Base-by-base conservation (phyloP, 1,140 invertebrate genomes). In the Zaprionus davidi region DNA sequence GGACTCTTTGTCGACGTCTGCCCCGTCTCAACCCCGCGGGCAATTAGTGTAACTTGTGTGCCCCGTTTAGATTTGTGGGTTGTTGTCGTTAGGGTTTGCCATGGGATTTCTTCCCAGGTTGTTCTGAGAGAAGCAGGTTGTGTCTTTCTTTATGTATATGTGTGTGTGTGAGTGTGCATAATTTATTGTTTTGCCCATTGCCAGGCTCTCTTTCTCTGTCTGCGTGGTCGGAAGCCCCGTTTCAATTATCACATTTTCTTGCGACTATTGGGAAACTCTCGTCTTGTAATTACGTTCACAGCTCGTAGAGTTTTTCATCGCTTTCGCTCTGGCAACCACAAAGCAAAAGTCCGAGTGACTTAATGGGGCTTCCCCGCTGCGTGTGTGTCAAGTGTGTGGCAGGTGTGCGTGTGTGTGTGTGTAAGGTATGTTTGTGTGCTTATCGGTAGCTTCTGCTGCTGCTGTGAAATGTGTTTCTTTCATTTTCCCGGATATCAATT, bases 291-390 rank as follows among this genome's bases (percentile, higher is more conserved):
- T 87, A 79, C 81, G 72, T 81, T 85, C 67, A 53, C 60, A 57
- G 36, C 70, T 81, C n/a, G 24, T 36, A 59, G 64, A 63, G 64
- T 75, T 51, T 68, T 70, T 65, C 58, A 56, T 28, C 55, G 57
- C 56, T 41, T 76, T 82, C 51, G 67, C 63, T 70, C 64, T 72
- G 63, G 51, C 68, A 83, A 77, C 77, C 81, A 64, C 77, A 78
- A 66, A 74, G 62, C 46, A 44, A 68, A 51, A 62, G 81, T 83
- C 78, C 74, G 78, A 83, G 68, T 49, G 28, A 38, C 71, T 28
- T 74, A 81, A 80, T 81, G 84, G 70, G 80, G 83, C 84, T 86
- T 88, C 81, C 84, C 81, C 69, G 83, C 84, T 87, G 83, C 26
- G 83, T 67, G 41, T 74, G 59, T 49, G 57, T 69, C 24, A 41